Base-by-base conservation (phyloP, 2,888 invertebrate species). In the Metalampra italica region DNA sequence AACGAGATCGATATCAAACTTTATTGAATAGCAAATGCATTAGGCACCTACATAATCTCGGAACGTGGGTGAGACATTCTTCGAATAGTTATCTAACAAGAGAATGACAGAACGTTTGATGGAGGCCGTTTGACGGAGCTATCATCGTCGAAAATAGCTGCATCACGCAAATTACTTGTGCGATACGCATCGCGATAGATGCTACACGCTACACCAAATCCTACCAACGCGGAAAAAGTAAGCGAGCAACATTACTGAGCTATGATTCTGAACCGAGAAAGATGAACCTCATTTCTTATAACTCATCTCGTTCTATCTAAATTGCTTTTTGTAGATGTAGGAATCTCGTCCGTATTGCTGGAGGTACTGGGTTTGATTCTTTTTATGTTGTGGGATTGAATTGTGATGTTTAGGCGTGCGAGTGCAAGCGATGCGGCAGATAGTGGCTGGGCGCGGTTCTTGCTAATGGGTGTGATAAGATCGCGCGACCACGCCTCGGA, bases 381-480 rank as follows among this genome's bases (percentile, higher is more conserved):
- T 62, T 69, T 59, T 51, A 43, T 30, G n/a, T 11, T 8, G 5
- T 9, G 13, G 4, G 14, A 12, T 45, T 48, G 43, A 47, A 55
- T 62, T 68, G 68, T 69, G 71, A 68, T 71, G 69, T 76, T 73
- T 71, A 59, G 65, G 60, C 57, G 58, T 60, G 66, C 56, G 56
- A 59, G 66, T 59, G 65, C 62, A 56, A 62, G 66, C 69, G 83
- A 83, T 83, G 78, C 66, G 66, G 70, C 66, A 66, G 84, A 86
- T 84, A 83, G 79, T 71, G 75, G 71, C 76, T 75, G 82, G 81
- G 82, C 80, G 82, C 77, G 78, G 81, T 71, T 72, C 73, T 75
- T 72, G 84, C 87, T 88, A 88, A 88, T 86, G 82, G 82, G 71
- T 58, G 66, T 68, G 87, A 87, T 88, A 86, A 78, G 77, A 87